These are phyloP conservation scores for Agriotes lineatus DNA, from an alignment of 2,888 invertebrate species.

Conservation along the genomic window DNA sequence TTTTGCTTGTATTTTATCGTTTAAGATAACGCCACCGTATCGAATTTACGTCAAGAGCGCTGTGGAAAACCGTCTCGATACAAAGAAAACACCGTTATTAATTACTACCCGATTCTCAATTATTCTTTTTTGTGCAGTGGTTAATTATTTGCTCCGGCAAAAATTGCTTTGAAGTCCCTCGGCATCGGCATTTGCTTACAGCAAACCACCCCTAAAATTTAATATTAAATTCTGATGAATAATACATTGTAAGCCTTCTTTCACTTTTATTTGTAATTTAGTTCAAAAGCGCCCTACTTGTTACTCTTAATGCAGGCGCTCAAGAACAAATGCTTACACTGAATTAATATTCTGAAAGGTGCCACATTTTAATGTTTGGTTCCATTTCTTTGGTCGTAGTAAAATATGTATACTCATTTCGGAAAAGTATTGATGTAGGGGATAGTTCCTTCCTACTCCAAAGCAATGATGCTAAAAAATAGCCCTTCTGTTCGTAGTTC, in stretches of 20 bases:
- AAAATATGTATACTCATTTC: too few relatives aligned
- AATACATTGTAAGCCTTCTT: background rate
- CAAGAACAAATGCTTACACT: too few relatives aligned
- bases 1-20: conserved; percentile 51
- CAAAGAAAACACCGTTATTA: conserved; percentile 49
- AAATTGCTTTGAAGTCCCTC: conserved; percentile 42
- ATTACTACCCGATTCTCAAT: conserved; percentile 49
- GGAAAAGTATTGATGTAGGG: too few relatives aligned
- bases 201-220: background rate
- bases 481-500: too few relatives aligned
- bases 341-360: too few relatives aligned
- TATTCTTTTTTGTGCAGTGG: conserved; percentile 44
- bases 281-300: too few relatives aligned
- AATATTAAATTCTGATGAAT: background rate
- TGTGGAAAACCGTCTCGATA: conserved; percentile 45
- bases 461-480: too few relatives aligned
- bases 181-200: background rate
- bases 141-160: conserved; percentile 42
- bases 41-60: conserved; percentile 51
- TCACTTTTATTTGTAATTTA: background rate
- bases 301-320: too few relatives aligned
- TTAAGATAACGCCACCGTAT: conserved; percentile 50
- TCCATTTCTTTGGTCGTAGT: too few relatives aligned
- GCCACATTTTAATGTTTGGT: too few relatives aligned
- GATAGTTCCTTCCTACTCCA: too few relatives aligned